Evolutionary conservation across 2,888 invertebrate genomes (phyloP).

Genomic region (Ichneumoninae sp.): DNA sequence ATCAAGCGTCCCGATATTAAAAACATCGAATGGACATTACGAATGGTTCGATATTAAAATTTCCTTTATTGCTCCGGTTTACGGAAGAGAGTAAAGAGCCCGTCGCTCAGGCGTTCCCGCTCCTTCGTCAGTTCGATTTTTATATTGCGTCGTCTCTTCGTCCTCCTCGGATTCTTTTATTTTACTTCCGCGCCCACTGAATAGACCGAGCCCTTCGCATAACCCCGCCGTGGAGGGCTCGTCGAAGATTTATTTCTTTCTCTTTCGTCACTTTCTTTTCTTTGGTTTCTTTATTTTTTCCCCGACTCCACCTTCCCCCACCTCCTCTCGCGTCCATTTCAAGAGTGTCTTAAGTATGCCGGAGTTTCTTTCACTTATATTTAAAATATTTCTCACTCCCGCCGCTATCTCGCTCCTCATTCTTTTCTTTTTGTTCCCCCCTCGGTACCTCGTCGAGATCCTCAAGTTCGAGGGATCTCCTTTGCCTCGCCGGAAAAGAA

Average conservation of each 20-base stretch:
- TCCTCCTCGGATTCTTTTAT: slow-evolving; percentile 15
- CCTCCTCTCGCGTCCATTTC: slow-evolving; percentile 18
- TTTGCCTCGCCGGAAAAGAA: slow-evolving; percentile 39
- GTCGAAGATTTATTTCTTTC: slow-evolving; percentile 24
- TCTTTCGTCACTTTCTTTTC: slow-evolving; percentile 32
- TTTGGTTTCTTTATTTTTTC: slow-evolving; percentile 14
- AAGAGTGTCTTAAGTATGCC: slow-evolving; percentile 69
- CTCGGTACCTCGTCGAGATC: slow-evolving; percentile 16
- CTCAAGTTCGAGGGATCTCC: slow-evolving; percentile 39
- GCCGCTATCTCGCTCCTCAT: slow-evolving; percentile 11
- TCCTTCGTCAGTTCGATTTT: slow-evolving; percentile 34
- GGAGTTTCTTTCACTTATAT: slow-evolving; percentile 70
- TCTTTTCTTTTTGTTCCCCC: slow-evolving; percentile 25
- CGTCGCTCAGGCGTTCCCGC: background rate
- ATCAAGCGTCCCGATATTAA: slow-evolving; percentile 63
- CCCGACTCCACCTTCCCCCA: background rate
- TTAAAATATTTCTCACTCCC: slow-evolving; percentile 67
- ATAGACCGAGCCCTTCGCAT: slow-evolving; percentile 37
- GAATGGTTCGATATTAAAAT: slow-evolving; percentile 65
- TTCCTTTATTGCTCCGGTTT: slow-evolving; percentile 55
- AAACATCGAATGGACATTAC: slow-evolving; percentile 67
- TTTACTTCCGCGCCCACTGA: slow-evolving; percentile 20
- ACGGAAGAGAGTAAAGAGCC: slow-evolving; percentile 40
- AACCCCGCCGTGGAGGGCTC: slow-evolving; percentile 29
- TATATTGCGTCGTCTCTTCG: slow-evolving; percentile 47